Base-by-base conservation (phyloP, 2,113 vertebrate species). In the Saguinus midas region DNA sequence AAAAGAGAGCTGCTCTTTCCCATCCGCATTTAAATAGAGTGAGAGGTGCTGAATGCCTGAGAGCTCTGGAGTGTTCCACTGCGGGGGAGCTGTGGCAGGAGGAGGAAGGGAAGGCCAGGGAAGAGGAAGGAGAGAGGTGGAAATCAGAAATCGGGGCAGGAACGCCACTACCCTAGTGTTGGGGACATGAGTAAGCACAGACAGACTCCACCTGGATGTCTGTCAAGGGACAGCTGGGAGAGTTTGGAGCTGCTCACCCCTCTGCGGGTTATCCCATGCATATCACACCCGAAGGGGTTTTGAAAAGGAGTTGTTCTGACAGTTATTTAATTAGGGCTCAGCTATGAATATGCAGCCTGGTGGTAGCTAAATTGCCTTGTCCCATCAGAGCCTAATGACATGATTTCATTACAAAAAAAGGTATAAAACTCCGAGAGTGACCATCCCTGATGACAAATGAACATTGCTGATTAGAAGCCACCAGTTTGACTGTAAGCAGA, bases 261-360 rank as follows among this genome's bases (percentile, higher is more conserved):
- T 35, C 73, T 17, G 6, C 61, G 6, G n/a, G 21, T 29, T 25
- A 68, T 55, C 20, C 23, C 90, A 17, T 1, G 1, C 27, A 35
- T 2, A 7, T 25, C 0, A 1, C 45, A 12, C 18, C 37, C 1
- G 0, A 68, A 50, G 78, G 87, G 37, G 35, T 32, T 13, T 23
- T 48, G 27, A 21, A 66, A 68, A 70, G 61, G 81, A 21, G 18
- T 45, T 29, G 50, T 89, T 76, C 57, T 27, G 61, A 80, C 16
- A 37, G 80, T 32, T 45, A 8, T 14, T 64, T 32, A 43, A 61
- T 73, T 80, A 83, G 76, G 32, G 23, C 81, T 95, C 57, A 6
- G 76, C 82, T 25, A 25, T 83, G 27, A 81, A 90, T 21, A n/a
- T 0, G 37, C 17, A 32, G 16, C 27, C 72, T 20, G 43, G 37